A percentile compares a stretch with the other conserved stretches of the same genome.
Conservation (phyloP, 2,888 invertebrate species). For the Philopedon plagiatum region DNA sequence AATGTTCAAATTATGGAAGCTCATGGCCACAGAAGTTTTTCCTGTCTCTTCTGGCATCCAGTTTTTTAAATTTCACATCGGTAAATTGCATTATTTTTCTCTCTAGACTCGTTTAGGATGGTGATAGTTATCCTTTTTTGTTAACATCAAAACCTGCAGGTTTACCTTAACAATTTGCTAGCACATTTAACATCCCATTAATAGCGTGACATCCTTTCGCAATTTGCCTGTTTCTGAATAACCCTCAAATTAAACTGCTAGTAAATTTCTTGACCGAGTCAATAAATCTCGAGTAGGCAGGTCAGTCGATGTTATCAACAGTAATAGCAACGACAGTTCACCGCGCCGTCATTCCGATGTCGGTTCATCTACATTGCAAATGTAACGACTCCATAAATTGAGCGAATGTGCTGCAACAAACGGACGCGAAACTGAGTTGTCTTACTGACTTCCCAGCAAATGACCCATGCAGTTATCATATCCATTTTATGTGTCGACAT, state of each 20-base stretch:
- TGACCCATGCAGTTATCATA: slow-evolving; percentile 56
- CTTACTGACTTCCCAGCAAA: slow-evolving; percentile 55
- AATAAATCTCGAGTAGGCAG: slow-evolving; percentile 48
- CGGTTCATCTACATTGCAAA: slow-evolving; percentile 64
- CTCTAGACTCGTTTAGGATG: too few species aligned
- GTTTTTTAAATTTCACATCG: too few species aligned
- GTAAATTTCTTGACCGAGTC: slow-evolving; percentile 46
- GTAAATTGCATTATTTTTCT: too few species aligned
- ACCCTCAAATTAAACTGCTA: slow-evolving; percentile 43
- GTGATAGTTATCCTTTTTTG: too few species aligned
- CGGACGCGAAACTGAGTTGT: slow-evolving; percentile 55
- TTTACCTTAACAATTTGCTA: not conserved
- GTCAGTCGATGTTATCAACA: slow-evolving; percentile 58
- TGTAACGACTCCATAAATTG: slow-evolving; percentile 63
- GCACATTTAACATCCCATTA: not conserved
- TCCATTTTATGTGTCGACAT: slow-evolving; percentile 50
- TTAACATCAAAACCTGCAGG: not conserved
- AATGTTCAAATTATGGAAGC: too few species aligned
- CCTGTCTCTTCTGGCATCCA: too few species aligned
- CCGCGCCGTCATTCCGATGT: slow-evolving; percentile 53
- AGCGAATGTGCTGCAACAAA: slow-evolving; percentile 57
- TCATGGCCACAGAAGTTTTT: too few species aligned
- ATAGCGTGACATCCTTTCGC: not conserved
- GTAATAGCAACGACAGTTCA: slow-evolving; percentile 51
- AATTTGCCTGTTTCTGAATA: slow-evolving; percentile 1